Evolutionary conservation across 2,797 vertebrate genomes (phyloP).

Genomic region (Podarcis siculus): DNA sequence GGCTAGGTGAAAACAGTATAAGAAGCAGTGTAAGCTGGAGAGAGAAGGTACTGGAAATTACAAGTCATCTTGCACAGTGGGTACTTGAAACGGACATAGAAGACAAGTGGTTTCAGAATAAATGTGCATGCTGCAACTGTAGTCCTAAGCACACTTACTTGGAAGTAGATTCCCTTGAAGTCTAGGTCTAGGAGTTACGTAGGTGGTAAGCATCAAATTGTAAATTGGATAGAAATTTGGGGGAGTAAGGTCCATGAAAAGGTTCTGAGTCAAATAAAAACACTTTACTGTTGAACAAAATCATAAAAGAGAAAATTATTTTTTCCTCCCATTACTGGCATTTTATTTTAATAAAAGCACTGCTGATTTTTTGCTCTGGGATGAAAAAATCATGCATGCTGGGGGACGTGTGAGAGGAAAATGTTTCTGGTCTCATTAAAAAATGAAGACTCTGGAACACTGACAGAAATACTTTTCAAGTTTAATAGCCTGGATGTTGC

Average conservation of each 20-base stretch:
- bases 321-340: fast-evolving
- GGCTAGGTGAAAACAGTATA: not conserved
- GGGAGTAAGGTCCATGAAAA: not conserved
- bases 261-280: not conserved
- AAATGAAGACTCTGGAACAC: not conserved
- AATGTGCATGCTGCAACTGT: not conserved
- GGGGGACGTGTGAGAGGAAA: not conserved
- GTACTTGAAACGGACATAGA: not conserved
- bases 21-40: not conserved
- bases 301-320: not conserved
- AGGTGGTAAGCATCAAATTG: not conserved
- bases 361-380: not conserved
- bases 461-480: not conserved
- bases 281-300: not conserved
- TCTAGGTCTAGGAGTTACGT: not conserved
- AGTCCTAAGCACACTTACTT: not conserved
- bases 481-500: not conserved
- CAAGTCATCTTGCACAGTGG: not conserved
- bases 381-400: not conserved
- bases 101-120: not conserved
- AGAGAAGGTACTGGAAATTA: not conserved
- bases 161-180: not conserved
- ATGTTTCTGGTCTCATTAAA: not conserved
- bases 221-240: not conserved
- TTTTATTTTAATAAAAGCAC: not conserved